Evolutionary conservation across 2,797 vertebrate genomes (phyloP).

Genomic region (Microcaecilia unicolor): DNA sequence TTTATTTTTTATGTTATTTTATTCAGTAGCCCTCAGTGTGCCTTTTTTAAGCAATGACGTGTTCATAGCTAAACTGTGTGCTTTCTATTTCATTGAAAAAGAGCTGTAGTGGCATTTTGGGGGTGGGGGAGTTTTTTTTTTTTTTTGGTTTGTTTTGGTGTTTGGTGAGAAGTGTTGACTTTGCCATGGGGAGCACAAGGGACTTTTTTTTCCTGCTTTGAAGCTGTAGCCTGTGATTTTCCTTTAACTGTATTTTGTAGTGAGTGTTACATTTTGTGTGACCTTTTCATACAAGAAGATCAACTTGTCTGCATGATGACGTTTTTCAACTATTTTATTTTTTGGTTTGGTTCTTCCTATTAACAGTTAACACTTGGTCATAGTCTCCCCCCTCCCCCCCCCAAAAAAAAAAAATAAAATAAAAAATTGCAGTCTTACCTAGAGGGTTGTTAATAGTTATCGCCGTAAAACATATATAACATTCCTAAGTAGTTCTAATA

Average conservation of each 20-base stretch:
- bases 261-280: constrained; percentile 70
- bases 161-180: constrained; percentile 65
- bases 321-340: constrained; percentile 13
- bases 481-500: too few relatives aligned
- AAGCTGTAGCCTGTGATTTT: constrained; percentile 72
- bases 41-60: constrained; percentile 94
- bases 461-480: too few relatives aligned
- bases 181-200: constrained; percentile 68
- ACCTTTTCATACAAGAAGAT: constrained; percentile 50
- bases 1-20: constrained; percentile 78
- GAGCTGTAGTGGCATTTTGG: constrained; percentile 68
- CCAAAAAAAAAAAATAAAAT: too few relatives aligned
- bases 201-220: constrained; percentile 72
- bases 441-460: too few relatives aligned
- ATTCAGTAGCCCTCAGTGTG: constrained; percentile 95
- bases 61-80: constrained; percentile 98
- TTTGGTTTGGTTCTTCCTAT: constrained; percentile 31
- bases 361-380: constrained; percentile 40
- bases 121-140: constrained; percentile 52
- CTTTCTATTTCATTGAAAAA: constrained; percentile 78
- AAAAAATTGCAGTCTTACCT: too few relatives aligned
- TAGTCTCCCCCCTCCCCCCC: too few relatives aligned
- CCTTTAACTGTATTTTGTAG: constrained; percentile 64
- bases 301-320: constrained; percentile 60
- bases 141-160: constrained; percentile 42